Evolutionary conservation across 2,797 vertebrate species (phyloP).

Genomic region (Streptopelia turtur): DNA sequence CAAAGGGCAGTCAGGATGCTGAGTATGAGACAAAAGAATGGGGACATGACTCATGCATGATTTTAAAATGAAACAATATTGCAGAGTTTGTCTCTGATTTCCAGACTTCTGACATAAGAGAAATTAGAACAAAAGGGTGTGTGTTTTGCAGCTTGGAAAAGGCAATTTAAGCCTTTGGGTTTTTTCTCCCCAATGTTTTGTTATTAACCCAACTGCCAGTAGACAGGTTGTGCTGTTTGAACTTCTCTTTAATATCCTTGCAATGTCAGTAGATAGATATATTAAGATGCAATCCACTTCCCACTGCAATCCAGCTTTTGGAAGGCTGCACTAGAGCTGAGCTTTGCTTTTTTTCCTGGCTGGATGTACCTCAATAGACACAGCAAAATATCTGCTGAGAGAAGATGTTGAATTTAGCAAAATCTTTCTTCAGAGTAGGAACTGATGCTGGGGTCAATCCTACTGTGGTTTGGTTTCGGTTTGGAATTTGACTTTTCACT

Average conservation of each 20-base stretch:
- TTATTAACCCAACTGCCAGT: not conserved
- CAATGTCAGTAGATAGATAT: not conserved
- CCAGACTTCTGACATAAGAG: not conserved
- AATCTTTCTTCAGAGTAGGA: not conserved
- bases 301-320: not conserved
- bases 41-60: not conserved
- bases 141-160: not conserved
- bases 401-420: not conserved
- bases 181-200: not conserved
- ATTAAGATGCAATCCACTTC: not conserved
- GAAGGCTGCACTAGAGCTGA: not conserved
- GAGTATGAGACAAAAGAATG: not conserved
- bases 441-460: not conserved
- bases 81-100: not conserved
- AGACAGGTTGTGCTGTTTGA: not conserved
- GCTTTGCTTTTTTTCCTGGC: not conserved
- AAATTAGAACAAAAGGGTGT: not conserved
- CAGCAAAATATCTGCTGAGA: not conserved
- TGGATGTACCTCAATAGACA: not conserved
- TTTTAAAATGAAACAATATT: not conserved
- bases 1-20: not conserved
- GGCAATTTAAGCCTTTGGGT: not conserved
- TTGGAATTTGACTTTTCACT: not conserved
- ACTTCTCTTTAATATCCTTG: not conserved
- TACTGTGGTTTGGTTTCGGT: not conserved